phyloP scores from a whole-genome alignment of 1,140 invertebrate species.

The Zaprionus vittiger region DNA sequence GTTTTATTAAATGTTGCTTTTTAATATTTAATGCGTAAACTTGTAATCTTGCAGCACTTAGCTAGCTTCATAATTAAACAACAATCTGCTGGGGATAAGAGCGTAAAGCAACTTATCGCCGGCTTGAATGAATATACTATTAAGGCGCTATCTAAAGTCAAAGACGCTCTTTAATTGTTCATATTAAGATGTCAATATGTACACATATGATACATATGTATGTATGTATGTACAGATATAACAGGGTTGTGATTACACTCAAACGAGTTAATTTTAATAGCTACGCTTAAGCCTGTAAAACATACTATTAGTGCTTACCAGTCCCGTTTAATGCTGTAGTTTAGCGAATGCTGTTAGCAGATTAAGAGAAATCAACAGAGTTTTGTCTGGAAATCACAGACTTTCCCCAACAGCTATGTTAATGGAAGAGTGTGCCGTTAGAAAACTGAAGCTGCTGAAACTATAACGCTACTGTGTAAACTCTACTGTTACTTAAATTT shows the following conservation, averaged over 20 bases:
- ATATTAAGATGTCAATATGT: background rate
- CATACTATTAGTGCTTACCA: background rate
- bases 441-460: background rate
- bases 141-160: too few relatives aligned
- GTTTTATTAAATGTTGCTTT: slow-evolving; percentile 54
- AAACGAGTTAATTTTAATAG: too few relatives aligned
- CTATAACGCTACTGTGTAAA: background rate
- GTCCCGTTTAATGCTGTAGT: background rate
- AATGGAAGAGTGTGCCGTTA: background rate
- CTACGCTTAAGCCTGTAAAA: background rate
- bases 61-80: background rate
- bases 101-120: too few relatives aligned
- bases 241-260: background rate
- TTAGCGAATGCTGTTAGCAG: slow-evolving; percentile 10
- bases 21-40: slow-evolving; percentile 55
- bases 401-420: background rate
- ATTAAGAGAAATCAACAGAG: slow-evolving; percentile 12
- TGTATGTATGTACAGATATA: too few relatives aligned
- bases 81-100: too few relatives aligned
- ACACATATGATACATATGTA: background rate
- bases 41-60: slow-evolving; percentile 19
- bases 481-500: background rate
- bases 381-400: background rate
- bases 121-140: background rate
- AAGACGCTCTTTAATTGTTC: slow-evolving; percentile 16